Evolutionary conservation across 2,888 invertebrate genomes (phyloP), one percentile per base, ranked within the genome.

Genomic region (Drosophila maculinotata): DNA sequence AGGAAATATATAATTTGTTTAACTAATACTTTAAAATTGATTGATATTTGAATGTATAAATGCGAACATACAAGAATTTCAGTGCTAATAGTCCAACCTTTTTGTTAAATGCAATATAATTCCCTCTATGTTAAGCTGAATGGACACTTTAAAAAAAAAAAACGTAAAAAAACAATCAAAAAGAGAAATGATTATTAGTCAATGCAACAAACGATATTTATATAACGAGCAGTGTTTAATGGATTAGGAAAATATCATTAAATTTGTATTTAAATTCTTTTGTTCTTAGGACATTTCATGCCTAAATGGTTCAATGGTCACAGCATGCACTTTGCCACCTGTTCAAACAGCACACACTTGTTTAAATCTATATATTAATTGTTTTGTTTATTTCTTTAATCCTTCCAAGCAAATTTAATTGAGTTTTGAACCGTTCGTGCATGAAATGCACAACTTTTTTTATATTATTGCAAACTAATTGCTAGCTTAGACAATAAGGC

Each of bases 191-290:
- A 35, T 59, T 69, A 56, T 69, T 72, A 85, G 86, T 85, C 86
- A 85, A 79, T 67, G 69, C 66, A 85, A 79, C 76, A 75, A 79
- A 78, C 53, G 53, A 85, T 82, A 85, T 75, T 79, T 85, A 71
- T 79, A 53, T 63, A 62, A 51, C 15, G 26, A 58, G 25, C 35
- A 60, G 33, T 62, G 33, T 42, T 45, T 53, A 47, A 39, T 49
- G 3, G 41, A 41, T 51, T 56, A 67, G 53, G 31, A 52, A 9
- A 44, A 38, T 31, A 45, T 5, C 28, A 42, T 47, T 52, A 38
- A 64, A 36, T 53, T 49, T 60, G 12, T 54, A 52, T 15, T 44
- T 30, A 45, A 45, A 45, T 66, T 63, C 45, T 41, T 51, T 56
- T 53, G 53, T 69, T 71, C 41, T 44, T 39, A 60, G 33, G 47